Evolutionary conservation across 2,797 vertebrate species (phyloP).

Genomic region (Dendrocincla fuliginosa): DNA sequence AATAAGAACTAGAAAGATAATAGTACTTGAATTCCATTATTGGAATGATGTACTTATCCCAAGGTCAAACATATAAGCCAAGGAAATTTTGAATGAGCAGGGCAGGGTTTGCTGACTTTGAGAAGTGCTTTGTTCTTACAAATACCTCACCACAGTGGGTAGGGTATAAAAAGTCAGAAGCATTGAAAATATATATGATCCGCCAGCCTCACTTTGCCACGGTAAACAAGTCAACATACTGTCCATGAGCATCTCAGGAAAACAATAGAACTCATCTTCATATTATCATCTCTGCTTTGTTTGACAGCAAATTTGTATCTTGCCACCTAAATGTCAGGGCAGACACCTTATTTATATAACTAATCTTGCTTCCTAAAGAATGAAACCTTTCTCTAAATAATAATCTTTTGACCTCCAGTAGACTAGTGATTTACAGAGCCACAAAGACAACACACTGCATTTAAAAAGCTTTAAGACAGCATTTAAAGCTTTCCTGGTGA

Average conservation of each 20-base stretch:
- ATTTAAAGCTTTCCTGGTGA: constrained; percentile 52
- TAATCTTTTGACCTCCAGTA: constrained; percentile 41
- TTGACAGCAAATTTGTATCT: neutral
- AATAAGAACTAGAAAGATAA: neutral
- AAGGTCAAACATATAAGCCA: neutral
- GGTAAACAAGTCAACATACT: neutral
- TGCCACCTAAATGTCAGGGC: neutral
- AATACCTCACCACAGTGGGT: neutral
- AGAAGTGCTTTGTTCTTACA: neutral
- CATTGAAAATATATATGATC: neutral
- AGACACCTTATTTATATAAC: constrained; percentile 24
- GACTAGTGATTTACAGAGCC: constrained; percentile 46
- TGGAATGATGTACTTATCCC: neutral
- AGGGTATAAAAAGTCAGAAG: neutral
- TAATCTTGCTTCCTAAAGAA: constrained; percentile 16
- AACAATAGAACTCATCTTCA: neutral
- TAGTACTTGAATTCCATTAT: neutral
- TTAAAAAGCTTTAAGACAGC: constrained; percentile 48
- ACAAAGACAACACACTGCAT: constrained; percentile 14
- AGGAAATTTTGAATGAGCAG: neutral
- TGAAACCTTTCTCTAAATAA: constrained; percentile 24
- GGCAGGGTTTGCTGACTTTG: neutral
- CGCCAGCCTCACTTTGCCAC: neutral
- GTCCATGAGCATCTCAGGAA: neutral
- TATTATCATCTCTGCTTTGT: neutral